A percentile compares a stretch with the other conserved stretches of the same genome.
These are phyloP conservation scores for Noctua comes DNA, from an alignment of 2,888 invertebrate genomes.

Conservation along the genomic window DNA sequence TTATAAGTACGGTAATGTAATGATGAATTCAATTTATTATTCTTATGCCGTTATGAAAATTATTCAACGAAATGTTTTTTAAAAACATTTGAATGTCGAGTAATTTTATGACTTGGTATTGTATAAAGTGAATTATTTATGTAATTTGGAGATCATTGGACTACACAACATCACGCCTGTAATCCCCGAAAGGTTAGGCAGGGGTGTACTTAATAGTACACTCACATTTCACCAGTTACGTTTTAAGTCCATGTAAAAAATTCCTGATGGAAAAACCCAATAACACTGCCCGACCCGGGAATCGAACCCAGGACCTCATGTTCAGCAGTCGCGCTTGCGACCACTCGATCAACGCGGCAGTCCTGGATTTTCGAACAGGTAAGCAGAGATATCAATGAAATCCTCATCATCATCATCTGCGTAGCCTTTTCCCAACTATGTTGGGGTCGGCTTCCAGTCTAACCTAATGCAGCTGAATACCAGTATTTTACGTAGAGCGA, in stretches of 20 bases:
- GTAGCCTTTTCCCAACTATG: too few relatives aligned
- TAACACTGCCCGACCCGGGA: too few relatives aligned
- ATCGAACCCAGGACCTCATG: too few relatives aligned
- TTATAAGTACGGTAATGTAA: too few relatives aligned
- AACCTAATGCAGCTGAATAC: too few relatives aligned
- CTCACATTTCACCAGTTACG: too few relatives aligned
- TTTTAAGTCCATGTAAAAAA: too few relatives aligned
- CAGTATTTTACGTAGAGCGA: too few relatives aligned
- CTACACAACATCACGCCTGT: background rate
- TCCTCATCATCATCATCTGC: too few relatives aligned
- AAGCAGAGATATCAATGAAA: background rate
- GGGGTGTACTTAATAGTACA: background rate
- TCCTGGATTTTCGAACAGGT: background rate
- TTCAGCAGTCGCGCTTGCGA: too few relatives aligned
- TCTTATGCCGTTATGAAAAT: background rate
- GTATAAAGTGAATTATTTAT: background rate
- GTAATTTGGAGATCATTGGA: background rate
- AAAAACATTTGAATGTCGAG: background rate
- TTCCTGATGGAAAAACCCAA: too few relatives aligned
- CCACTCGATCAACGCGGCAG: background rate
- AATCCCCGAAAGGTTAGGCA: background rate
- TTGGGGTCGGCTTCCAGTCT: too few relatives aligned
- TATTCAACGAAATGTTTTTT: background rate
- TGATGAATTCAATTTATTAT: background rate
- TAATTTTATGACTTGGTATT: background rate